Percentiles rank a stretch among this genome's conserved stretches.
These are phyloP conservation scores for Pterostichus madidus DNA, from an alignment of 2,888 invertebrate genomes.

Conservation along the genomic window DNA sequence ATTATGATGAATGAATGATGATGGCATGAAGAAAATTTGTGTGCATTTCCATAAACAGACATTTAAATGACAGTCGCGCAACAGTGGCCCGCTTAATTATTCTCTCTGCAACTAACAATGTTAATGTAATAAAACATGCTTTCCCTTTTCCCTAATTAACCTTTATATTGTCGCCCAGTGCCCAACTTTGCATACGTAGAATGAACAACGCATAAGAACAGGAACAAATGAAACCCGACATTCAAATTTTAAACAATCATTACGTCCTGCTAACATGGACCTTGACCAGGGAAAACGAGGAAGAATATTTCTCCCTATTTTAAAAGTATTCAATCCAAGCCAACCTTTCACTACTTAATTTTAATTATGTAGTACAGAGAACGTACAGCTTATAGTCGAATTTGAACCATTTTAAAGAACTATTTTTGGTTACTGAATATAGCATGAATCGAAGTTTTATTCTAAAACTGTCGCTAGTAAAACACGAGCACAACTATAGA, in stretches of 20 bases:
- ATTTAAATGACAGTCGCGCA: conserved; percentile 38
- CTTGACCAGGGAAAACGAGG: not conserved
- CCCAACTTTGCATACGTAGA: conserved; percentile 47
- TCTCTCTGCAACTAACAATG: conserved; percentile 55
- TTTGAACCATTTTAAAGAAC: no score
- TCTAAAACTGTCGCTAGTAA: no score
- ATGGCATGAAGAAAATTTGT: conserved; percentile 14
- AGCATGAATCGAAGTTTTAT: no score
- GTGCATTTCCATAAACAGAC: conserved; percentile 39
- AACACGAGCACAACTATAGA: no score
- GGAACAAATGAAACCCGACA: conserved; percentile 27
- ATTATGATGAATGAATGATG: not conserved
- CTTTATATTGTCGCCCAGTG: conserved; percentile 54
- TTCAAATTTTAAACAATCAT: conserved; percentile 23
- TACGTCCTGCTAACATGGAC: not conserved
- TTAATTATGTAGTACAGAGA: no score
- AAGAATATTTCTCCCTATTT: not conserved
- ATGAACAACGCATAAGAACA: conserved; percentile 27
- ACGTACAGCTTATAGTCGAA: no score
- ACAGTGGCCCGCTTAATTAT: conserved; percentile 49
- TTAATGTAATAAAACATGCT: conserved; percentile 59
- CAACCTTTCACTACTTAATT: no score
- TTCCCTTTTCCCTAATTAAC: conserved; percentile 61
- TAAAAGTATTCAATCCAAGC: no score
- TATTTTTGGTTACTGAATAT: no score